Base-by-base conservation (phyloP, 2,888 invertebrate species). In the Tetrapedia diversipes region DNA sequence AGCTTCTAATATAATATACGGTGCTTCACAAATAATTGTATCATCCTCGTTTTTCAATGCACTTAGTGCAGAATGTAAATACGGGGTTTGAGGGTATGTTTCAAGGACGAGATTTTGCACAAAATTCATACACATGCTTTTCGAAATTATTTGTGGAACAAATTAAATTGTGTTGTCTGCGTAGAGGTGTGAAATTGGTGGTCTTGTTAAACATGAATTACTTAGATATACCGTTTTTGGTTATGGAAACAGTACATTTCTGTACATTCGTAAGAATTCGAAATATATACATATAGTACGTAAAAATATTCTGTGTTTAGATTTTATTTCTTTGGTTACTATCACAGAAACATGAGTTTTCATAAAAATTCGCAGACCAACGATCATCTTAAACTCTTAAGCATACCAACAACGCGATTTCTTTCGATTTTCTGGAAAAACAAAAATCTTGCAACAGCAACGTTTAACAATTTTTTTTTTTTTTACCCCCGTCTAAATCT, bases 361-460 rank as follows among this genome's bases (percentile, higher is more conserved):
- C n/a, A n/a, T n/a, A n/a, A n/a, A n/a, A n/a, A n/a, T n/a, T n/a
- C n/a, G n/a, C n/a, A n/a, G n/a, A n/a, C n/a, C n/a, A n/a, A n/a
- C n/a, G n/a, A n/a, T n/a, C n/a, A n/a, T n/a, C n/a, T n/a, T n/a
- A n/a, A n/a, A n/a, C n/a, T n/a, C n/a, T 43, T 37, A 34, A 57
- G 53, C 57, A 27, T 3, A 14, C 49, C n/a, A 11, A 10, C 22
- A n/a, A 4, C 10, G 1, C 3, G 14, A n/a, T 11, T 47, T 11
- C 14, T 45, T 77, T 77, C 68, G 56, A 61, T 57, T 49, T 39
- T 39, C 32, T n/a, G n/a, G n/a, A 47, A 45, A 45, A 68, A 63
- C 39, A 57, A 39, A 53, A 68, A 57, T 34, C 43, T 41, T n/a
- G n/a, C n/a, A n/a, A n/a, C 3, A 49, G 53, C 59, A 39, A 47